These are phyloP conservation scores for Epizoanthus stellaris DNA, from an alignment of 92 coral and sea anemone genomes.

Conservation along the genomic window DNA sequence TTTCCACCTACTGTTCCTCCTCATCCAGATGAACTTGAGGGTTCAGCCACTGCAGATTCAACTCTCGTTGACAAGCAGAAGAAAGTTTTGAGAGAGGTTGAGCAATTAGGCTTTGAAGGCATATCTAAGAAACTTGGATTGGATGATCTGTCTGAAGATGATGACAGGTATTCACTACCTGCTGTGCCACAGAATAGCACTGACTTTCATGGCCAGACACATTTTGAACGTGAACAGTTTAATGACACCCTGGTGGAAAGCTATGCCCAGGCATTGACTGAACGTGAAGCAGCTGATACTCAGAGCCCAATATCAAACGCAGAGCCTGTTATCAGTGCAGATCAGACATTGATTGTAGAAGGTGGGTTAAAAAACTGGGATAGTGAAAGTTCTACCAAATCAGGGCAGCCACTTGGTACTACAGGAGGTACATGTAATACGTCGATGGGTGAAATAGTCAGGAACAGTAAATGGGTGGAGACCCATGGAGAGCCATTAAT, in stretches of 20 bases:
- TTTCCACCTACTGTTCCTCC: conserved; percentile 1
- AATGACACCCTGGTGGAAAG: conserved; percentile 69
- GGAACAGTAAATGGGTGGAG: conserved; percentile 41
- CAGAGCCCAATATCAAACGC: conserved; percentile 42
- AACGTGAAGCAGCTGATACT: conserved; percentile 37
- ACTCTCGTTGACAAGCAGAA: conserved; percentile 54
- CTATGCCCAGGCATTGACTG: conserved; percentile 34
- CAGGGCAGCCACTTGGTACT: neutral
- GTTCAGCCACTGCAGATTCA: conserved; percentile 8
- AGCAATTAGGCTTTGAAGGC: conserved; percentile 81
- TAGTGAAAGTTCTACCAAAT: neutral
- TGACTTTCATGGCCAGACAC: conserved; percentile 67
- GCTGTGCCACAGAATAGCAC: conserved; percentile 58
- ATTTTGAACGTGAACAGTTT: conserved; percentile 78
- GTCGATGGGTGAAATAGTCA: conserved; percentile 9
- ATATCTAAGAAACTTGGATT: conserved; percentile 78
- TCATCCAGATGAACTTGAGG: neutral
- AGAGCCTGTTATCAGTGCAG: conserved; percentile 3
- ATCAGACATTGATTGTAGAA: neutral
- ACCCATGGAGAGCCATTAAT: conserved; percentile 14
- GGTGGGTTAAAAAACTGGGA: neutral
- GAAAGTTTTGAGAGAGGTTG: conserved; percentile 65
- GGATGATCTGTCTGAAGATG: conserved; percentile 80
- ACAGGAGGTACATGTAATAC: neutral
- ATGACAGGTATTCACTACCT: conserved; percentile 60